A percentile compares a stretch with the other conserved stretches of the same genome.
phyloP scores from a whole-genome alignment of 1,140 invertebrate genomes.

The Aphis gossypii region DNA sequence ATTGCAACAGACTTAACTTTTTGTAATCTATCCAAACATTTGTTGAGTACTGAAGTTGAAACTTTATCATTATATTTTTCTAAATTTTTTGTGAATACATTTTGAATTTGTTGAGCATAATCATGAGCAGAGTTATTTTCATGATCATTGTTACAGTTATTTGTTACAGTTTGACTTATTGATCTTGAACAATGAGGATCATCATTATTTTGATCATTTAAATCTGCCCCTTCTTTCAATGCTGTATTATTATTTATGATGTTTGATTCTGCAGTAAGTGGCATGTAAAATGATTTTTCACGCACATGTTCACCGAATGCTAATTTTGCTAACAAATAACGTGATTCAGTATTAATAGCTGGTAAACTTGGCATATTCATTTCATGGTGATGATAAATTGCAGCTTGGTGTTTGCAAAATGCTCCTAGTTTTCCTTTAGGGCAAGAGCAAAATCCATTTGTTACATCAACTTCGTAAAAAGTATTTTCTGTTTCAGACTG shows the following conservation, averaged over 20 bases:
- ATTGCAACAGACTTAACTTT: not conserved
- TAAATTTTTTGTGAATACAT: not conserved
- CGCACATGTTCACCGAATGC: not conserved
- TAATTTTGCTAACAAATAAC: constrained; percentile 16
- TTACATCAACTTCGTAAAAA: too few species aligned
- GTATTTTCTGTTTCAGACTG: too few species aligned
- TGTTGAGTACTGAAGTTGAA: not conserved
- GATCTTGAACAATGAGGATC: not conserved
- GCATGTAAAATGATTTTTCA: not conserved
- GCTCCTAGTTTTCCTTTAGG: too few species aligned
- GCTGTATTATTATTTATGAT: not conserved
- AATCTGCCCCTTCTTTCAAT: not conserved
- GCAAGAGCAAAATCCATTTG: too few species aligned
- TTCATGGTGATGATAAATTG: too few species aligned
- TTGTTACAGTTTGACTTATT: not conserved
- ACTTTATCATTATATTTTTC: not conserved
- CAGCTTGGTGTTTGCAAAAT: too few species aligned
- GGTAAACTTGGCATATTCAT: too few species aligned
- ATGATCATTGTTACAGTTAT: not conserved
- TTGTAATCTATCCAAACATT: not conserved
- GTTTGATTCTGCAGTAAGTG: not conserved
- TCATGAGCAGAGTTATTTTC: not conserved
- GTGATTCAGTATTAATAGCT: too few species aligned
- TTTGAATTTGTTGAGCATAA: not conserved
- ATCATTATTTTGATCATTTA: not conserved